phyloP scores from a whole-genome alignment of 1,140 invertebrate species.

The Dolichoris vasculosae region DNA sequence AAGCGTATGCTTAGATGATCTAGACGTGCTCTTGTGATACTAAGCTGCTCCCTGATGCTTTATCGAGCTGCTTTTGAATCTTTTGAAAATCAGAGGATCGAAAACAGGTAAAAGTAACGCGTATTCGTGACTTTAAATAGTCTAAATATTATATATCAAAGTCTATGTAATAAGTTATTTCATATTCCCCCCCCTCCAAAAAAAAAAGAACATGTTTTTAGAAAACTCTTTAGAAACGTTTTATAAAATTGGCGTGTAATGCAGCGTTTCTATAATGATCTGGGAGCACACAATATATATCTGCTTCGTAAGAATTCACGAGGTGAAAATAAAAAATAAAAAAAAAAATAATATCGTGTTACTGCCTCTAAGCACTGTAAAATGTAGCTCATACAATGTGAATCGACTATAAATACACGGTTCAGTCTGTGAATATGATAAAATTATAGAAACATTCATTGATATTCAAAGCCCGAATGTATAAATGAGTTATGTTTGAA shows the following conservation, averaged over 20 bases:
- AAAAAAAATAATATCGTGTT: constrained; percentile 58
- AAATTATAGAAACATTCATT: constrained; percentile 27
- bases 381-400: constrained; percentile 59
- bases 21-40: constrained; percentile 71
- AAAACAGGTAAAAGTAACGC: constrained; percentile 37
- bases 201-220: constrained; percentile 31
- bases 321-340: constrained; percentile 40
- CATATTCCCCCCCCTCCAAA: constrained; percentile 46
- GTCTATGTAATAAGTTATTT: constrained; percentile 48
- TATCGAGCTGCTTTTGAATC: constrained; percentile 61
- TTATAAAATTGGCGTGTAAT: constrained; percentile 19
- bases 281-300: constrained; percentile 28
- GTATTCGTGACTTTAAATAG: constrained; percentile 40
- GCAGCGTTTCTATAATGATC: constrained; percentile 32
- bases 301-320: constrained; percentile 44
- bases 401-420: constrained; percentile 54
- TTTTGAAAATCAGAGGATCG: constrained; percentile 41
- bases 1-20: constrained; percentile 53
- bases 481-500: background rate
- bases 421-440: constrained; percentile 12
- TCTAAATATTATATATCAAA: constrained; percentile 28
- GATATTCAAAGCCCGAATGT: background rate
- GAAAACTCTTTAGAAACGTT: constrained; percentile 37
- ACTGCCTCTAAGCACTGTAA: constrained; percentile 64
- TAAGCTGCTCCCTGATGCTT: constrained; percentile 64